A percentile compares a stretch with the other conserved stretches of the same genome.
Evolutionary conservation across 2,888 invertebrate genomes (phyloP).

Genomic region (Acrobasis suavella): DNA sequence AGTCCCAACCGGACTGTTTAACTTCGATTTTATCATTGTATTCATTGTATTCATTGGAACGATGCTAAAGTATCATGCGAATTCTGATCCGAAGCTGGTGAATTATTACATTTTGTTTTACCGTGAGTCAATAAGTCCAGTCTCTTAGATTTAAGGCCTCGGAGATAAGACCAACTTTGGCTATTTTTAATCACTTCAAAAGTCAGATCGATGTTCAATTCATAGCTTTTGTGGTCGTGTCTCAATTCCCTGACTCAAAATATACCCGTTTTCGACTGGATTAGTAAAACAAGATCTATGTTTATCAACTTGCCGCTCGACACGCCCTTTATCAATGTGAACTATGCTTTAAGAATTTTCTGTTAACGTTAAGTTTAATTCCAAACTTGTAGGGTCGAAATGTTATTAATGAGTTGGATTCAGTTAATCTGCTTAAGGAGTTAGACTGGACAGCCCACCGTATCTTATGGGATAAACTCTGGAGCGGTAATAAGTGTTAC

Average conservation of each 20-base stretch:
- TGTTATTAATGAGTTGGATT: conserved; percentile 60
- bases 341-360: conserved; percentile 34
- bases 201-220: too few species aligned
- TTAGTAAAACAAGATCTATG: too few species aligned
- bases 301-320: not conserved
- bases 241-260: too few species aligned
- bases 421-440: conserved; percentile 59
- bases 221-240: too few species aligned
- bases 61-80: not conserved
- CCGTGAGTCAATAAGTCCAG: too few species aligned
- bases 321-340: conserved; percentile 5
- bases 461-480: conserved; percentile 42
- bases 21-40: not conserved
- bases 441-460: conserved; percentile 47
- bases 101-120: too few species aligned
- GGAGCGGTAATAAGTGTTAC: conserved; percentile 43
- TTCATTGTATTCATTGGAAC: not conserved
- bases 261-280: too few species aligned
- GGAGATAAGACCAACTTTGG: too few species aligned
- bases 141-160: too few species aligned
- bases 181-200: too few species aligned
- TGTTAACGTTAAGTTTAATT: conserved; percentile 47
- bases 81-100: too few species aligned
- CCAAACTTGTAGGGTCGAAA: conserved; percentile 26
- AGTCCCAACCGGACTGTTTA: not conserved